Evolutionary conservation across 2,888 invertebrate species (phyloP).

Genomic region (Diaphora mendica): DNA sequence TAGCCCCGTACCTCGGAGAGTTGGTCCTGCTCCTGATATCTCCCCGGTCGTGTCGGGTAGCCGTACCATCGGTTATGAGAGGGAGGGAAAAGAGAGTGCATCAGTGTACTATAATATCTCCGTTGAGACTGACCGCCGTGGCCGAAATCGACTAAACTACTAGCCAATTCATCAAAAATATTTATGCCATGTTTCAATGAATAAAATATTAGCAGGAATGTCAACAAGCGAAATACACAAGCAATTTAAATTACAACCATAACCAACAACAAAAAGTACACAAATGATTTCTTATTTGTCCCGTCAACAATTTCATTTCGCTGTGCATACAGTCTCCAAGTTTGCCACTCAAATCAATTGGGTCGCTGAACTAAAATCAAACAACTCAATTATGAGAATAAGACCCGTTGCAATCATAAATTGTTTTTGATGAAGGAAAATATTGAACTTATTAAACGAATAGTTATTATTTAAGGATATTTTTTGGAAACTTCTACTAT

Average conservation of each 20-base stretch:
- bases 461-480: neutral
- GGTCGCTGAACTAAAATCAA: slow-evolving; percentile 3
- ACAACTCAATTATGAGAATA: slow-evolving; percentile 12
- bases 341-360: slow-evolving; percentile 16
- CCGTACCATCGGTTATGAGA: no score
- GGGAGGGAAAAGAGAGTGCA: no score
- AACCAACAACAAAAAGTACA: neutral
- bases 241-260: neutral
- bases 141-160: no score
- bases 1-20: no score
- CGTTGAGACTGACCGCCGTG: no score
- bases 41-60: no score
- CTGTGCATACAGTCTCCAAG: slow-evolving; percentile 4
- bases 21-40: no score
- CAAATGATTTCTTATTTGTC: slow-evolving; percentile 17
- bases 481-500: no score
- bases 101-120: no score
- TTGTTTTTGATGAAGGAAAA: slow-evolving; percentile 3
- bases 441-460: neutral
- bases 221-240: neutral
- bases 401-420: slow-evolving; percentile 5
- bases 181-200: neutral
- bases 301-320: slow-evolving; percentile 10
- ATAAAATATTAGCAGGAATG: neutral
- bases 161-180: neutral